Evolutionary conservation across 2,888 invertebrate genomes (phyloP), one percentile per base, ranked within the genome.

Genomic region (Subacronicta megacephala): DNA sequence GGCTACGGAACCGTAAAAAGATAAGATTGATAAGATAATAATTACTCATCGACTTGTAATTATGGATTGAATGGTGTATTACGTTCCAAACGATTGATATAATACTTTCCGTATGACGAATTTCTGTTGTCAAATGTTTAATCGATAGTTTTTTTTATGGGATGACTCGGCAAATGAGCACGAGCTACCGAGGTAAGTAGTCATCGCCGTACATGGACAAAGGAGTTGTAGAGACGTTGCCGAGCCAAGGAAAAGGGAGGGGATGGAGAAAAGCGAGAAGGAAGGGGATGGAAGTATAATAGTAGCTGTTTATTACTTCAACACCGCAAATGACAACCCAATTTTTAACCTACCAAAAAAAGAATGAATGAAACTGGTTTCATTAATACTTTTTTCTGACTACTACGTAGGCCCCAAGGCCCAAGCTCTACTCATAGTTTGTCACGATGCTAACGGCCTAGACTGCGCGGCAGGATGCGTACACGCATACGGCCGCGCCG

Each of bases 391-490:
- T 36, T 9, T 23, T 9, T 23, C 9, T 23, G 9, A 23, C 1
- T 9, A 23, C 9, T 9, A 3, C 1, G 23, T 2, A 7, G 9
- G 9, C 9, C 23, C 7, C 15, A 4, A 26, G 10, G 7, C 35
- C 15, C 35, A 7, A 36, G 3, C 53, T n/a, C 37, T 33, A 43
- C 15, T 29, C 15, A 47, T 49, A 6, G 12, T n/a, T n/a, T 5
- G 12, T 6, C 16, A 5, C 26, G 16, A 26, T 44, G 41, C 31
- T 41, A 59, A 45, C 20, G 51, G 26, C 60, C 51, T 20, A 23
- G 16, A 12, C 12, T 12, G 16, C 12, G 12, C 3, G 35, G 29
- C 61, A 51, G 61, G 68, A 62, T 51, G 62, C 68, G 59, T 40
- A 44, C 1, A 10, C 68, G 68, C 45, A 61, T 46, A 60, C 45